These are phyloP conservation scores for Papilio helenus DNA, from an alignment of 1,140 invertebrate genomes.

Conservation along the genomic window DNA sequence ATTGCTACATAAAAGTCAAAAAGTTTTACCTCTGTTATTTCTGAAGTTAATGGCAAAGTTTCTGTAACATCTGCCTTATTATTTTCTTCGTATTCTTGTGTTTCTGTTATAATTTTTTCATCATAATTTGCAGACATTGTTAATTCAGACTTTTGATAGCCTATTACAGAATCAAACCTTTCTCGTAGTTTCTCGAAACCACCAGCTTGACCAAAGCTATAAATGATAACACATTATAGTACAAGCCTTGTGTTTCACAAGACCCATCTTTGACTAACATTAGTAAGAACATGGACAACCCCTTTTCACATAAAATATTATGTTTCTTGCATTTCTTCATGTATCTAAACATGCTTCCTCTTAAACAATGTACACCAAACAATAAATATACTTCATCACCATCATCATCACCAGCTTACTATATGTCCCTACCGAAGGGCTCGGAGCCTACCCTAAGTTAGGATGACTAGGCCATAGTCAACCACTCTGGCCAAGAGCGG, in stretches of 20 bases:
- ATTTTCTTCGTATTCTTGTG: constrained; percentile 67
- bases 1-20: constrained; percentile 68
- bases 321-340: too few species aligned
- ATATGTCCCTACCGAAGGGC: too few species aligned
- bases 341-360: too few species aligned
- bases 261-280: too few species aligned
- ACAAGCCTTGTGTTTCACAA: background rate
- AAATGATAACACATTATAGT: constrained; percentile 47
- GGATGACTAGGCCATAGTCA: too few species aligned
- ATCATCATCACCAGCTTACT: too few species aligned
- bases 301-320: too few species aligned
- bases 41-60: constrained; percentile 62
- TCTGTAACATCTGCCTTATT: constrained; percentile 57
- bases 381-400: too few species aligned
- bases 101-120: constrained; percentile 77
- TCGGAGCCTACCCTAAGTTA: too few species aligned
- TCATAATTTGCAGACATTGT: constrained; percentile 70
- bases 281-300: too few species aligned
- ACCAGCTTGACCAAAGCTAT: constrained; percentile 92
- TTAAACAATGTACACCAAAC: too few species aligned
- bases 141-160: constrained; percentile 74
- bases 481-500: too few species aligned
- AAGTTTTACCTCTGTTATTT: constrained; percentile 80
- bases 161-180: constrained; percentile 88
- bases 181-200: constrained; percentile 95